Evolutionary conservation across 2,888 invertebrate genomes (phyloP), one percentile per base, ranked within the genome.

Genomic region (Pyralis farinalis): DNA sequence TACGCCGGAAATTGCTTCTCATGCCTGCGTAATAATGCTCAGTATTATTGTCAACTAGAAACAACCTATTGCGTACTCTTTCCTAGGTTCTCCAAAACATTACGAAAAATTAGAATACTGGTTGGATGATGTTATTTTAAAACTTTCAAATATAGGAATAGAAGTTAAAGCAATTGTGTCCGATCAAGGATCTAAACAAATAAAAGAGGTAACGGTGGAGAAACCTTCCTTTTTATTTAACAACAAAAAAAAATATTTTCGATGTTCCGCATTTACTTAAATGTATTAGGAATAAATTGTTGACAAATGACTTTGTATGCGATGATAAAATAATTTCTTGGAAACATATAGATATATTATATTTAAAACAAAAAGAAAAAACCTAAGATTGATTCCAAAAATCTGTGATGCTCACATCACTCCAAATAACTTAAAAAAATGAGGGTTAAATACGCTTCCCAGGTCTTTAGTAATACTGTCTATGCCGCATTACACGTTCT

Each of bases 111-210:
- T 59, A 0, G 54, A 55, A 1, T 1, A 2, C 5, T 63, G 56
- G 58, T 8, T 60, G 35, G 33, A 53, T 28, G 50, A 54, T 42
- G 36, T 55, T 11, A 54, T 60, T 35, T 7, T 16, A 8, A 55
- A 53, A 42, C 49, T 60, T 34, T 47, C 22, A 5, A 12, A 1
- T 1, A 40, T 55, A 7, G 58, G 56, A 4, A 46, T 62, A 5
- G 34, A 53, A 34, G 40, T 59, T 0, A 54, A 47, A 43, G 58
- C 55, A 0, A 49, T 60, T 5, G 33, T 51, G 7, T 51, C 57
- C n/a, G 47, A 58, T 33, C 58, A 59, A 43, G 52, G 44, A 7
- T 59, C 57, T 1, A 63, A 60, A 37, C 34, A 39, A 12, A 21
- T 56, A 2, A 55, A 56, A 30, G 37, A 43, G 12, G 46, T 60